Evolutionary conservation across 2,888 invertebrate species (phyloP), one percentile per base, ranked within the genome.

Genomic region (Hemicrepidius hirtus): DNA sequence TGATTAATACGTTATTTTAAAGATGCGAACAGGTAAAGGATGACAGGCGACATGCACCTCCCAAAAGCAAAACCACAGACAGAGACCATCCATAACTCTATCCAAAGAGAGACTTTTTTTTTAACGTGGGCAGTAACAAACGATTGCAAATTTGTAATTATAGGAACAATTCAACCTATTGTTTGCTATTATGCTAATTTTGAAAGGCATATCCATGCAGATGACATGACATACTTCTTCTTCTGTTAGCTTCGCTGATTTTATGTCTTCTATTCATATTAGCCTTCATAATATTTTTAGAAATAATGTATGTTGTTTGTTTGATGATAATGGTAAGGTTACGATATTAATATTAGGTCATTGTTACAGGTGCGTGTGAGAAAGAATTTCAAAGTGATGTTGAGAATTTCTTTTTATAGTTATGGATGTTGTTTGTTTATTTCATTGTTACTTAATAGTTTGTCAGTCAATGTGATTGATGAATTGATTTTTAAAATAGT

Each of bases 141-240:
- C 40, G 18, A 57, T 18, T 40, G 57, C 57, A 57, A 57, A 57
- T 20, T 18, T 20, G 57, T 37, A 57, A 57, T 57, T 57, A 57
- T 18, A 18, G 57, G 57, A 32, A 53, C 57, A 37, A 57, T 57
- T 20, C 35, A 37, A 9, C 32, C 57, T 18, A 57, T 57, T 57
- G 57, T 57, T 57, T 57, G 37, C 40, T 40, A 40, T 57, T 57
- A 57, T 57, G 57, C 37, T 57, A 57, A 57, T 57, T 57, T 32
- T 18, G n/a, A 37, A n/a, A 53, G 24, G n/a, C 53, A 7, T 57
- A 40, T 57, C 37, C 37, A 40, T 57, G 37, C 7, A 16, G 37
- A 40, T 53, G 57, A n/a, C 37, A 37, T 40, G 57, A 40, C 57
- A 57, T 37, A 57, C 57, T 57, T 57, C 24, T 57, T 57, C 24